Evolutionary conservation across 1,140 invertebrate species (phyloP).

Genomic region (Drosophila saltans): DNA sequence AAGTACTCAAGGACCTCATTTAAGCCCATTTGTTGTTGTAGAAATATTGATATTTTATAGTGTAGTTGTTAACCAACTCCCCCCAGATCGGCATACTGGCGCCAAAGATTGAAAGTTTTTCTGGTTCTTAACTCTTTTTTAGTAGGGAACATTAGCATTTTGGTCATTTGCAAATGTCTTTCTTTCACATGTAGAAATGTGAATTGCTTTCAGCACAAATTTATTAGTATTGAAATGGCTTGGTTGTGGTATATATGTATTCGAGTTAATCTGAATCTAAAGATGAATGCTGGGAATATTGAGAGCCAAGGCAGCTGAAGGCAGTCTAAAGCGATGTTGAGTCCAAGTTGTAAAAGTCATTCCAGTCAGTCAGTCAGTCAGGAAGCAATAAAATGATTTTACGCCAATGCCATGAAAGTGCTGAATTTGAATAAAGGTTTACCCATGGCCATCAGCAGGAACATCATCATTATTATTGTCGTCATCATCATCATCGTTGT

Average conservation of each 20-base stretch:
- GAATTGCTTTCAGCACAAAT: slow-evolving; percentile 45
- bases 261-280: slow-evolving; percentile 17
- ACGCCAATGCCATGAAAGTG: slow-evolving; percentile 79
- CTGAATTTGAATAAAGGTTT: slow-evolving; percentile 80
- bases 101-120: neutral
- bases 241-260: neutral
- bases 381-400: slow-evolving; percentile 81
- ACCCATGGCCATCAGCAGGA: slow-evolving; percentile 15
- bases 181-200: neutral
- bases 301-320: slow-evolving; percentile 53
- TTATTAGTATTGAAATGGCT: slow-evolving; percentile 47
- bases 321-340: slow-evolving; percentile 38
- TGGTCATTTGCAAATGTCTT: neutral
- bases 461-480: slow-evolving; percentile 12
- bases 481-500: slow-evolving; percentile 22
- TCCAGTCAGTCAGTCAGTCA: slow-evolving; percentile 79
- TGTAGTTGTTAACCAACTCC: no score
- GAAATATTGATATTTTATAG: no score
- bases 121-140: neutral
- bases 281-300: slow-evolving; percentile 38
- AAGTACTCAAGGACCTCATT: no score
- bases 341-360: slow-evolving; percentile 78
- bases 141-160: neutral
- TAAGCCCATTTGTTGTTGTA: no score
- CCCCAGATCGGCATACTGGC: neutral